Conservation (phyloP, 2,888 invertebrate genomes). For the Marronus borbonicus region DNA sequence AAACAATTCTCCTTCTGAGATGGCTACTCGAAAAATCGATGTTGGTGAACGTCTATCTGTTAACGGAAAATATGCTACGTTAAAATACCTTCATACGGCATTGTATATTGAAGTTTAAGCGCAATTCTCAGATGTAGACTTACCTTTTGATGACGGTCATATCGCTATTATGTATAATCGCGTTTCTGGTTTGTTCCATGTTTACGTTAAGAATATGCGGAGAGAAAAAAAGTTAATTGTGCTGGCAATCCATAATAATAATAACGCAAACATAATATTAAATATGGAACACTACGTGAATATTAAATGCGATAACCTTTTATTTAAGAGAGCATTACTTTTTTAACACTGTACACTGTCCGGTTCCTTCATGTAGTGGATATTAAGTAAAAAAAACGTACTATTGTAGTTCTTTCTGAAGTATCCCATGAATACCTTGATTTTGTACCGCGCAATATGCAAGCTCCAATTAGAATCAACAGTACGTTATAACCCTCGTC, state of each 20-base stretch:
- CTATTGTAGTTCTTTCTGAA: too few species aligned
- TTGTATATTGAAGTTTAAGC: background rate
- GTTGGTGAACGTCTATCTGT: too few species aligned
- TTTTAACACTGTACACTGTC: conserved; percentile 10
- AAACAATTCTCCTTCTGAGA: too few species aligned
- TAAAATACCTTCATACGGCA: background rate
- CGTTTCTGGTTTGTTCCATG: conserved; percentile 28
- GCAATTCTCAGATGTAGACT: conserved; percentile 17
- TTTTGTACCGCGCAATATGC: too few species aligned
- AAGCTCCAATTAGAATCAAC: too few species aligned
- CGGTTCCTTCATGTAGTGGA: background rate
- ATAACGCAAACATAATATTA: conserved; percentile 45
- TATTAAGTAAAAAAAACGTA: too few species aligned
- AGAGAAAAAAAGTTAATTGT: conserved; percentile 38
- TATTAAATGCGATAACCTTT: conserved; percentile 44
- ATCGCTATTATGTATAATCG: conserved; percentile 34
- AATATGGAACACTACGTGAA: conserved; percentile 36
- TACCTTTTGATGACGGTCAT: conserved; percentile 29
- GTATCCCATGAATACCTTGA: too few species aligned
- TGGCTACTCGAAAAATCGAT: too few species aligned
- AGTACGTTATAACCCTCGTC: too few species aligned
- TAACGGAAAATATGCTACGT: background rate
- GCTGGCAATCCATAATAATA: conserved; percentile 41
- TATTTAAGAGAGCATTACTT: conserved; percentile 18
- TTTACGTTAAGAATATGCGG: conserved; percentile 12